Percentiles rank a stretch among this genome's conserved stretches.
These are phyloP conservation scores for Drosophila melanica DNA, from an alignment of 1,140 invertebrate genomes.

Conservation along the genomic window DNA sequence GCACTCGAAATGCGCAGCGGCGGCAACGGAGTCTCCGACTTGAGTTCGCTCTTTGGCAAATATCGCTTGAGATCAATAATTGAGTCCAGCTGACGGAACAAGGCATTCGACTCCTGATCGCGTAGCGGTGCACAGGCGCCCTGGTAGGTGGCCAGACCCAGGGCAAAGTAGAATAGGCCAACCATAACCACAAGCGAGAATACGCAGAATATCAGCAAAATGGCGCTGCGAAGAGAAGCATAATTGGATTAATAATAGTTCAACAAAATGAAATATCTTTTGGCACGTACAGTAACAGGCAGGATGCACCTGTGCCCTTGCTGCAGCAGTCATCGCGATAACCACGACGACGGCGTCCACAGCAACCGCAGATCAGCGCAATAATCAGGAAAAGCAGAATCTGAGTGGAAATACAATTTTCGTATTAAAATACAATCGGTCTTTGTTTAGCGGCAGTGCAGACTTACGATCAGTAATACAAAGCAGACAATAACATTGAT, in stretches of 20 bases:
- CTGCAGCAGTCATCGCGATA: conserved; percentile 88
- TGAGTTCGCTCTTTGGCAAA: conserved; percentile 20
- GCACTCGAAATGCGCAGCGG: conserved; percentile 81
- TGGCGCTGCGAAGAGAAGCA: conserved; percentile 86
- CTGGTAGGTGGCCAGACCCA: conserved; percentile 89
- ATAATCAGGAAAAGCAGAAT: conserved; percentile 85
- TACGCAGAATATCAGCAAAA: conserved; percentile 91
- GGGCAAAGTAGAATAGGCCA: conserved; percentile 88
- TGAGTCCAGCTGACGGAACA: conserved; percentile 88
- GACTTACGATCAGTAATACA: conserved; percentile 84
- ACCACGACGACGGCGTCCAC: conserved; percentile 39
- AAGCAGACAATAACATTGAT: conserved; percentile 84
- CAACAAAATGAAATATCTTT: neutral
- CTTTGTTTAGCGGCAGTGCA: neutral
- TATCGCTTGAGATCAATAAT: conserved; percentile 85
- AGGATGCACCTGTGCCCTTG: conserved; percentile 92
- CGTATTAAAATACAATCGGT: neutral
- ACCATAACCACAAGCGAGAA: conserved; percentile 89
- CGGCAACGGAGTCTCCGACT: conserved; percentile 3
- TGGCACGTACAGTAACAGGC: conserved; percentile 90
- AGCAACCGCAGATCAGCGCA: conserved; percentile 92
- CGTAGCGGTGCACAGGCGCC: conserved; percentile 91
- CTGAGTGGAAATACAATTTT: conserved; percentile 7
- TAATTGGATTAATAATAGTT: conserved; percentile 5
- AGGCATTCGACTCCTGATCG: conserved; percentile 87